A percentile compares a stretch with the other conserved stretches of the same genome.
Conservation (phyloP, 2,113 vertebrate genomes). For the Mustelus asterias region DNA sequence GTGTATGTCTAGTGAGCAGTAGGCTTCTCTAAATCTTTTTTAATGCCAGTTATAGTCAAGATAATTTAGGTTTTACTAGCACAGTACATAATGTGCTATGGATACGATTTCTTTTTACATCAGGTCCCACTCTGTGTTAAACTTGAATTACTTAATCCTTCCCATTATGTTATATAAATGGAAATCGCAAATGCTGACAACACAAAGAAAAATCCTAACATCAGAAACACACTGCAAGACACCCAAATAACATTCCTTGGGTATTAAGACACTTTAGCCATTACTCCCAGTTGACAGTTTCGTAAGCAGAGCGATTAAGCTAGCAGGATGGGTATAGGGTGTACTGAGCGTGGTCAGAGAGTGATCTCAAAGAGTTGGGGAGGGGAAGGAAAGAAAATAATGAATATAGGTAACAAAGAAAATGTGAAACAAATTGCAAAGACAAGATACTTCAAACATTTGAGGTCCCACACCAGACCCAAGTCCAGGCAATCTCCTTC, state of each 20-base stretch:
- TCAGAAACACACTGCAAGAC: not conserved
- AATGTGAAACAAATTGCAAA: not conserved
- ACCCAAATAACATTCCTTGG: not conserved
- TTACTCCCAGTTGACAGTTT: not conserved
- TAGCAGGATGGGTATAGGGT: not conserved
- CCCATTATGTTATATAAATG: not conserved
- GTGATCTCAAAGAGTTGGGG: not conserved
- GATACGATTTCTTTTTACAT: not conserved
- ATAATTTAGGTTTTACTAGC: not conserved
- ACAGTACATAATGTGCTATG: not conserved
- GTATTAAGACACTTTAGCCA: not conserved
- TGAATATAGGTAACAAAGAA: not conserved
- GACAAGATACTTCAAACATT: not conserved
- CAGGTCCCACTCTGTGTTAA: not conserved
- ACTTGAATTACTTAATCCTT: not conserved
- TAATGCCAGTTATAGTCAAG: not conserved
- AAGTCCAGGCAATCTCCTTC: not conserved
- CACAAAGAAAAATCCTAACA: not conserved
- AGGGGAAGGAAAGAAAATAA: not conserved
- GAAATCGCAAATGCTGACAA: not conserved
- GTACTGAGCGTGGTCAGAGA: not conserved
- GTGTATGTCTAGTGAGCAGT: not conserved
- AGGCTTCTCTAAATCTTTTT: not conserved
- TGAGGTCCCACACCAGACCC: not conserved
- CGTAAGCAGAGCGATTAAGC: not conserved